These are phyloP conservation scores for Kryptolebias marmoratus DNA, from an alignment of 2,113 vertebrate genomes.

Conservation along the genomic window DNA sequence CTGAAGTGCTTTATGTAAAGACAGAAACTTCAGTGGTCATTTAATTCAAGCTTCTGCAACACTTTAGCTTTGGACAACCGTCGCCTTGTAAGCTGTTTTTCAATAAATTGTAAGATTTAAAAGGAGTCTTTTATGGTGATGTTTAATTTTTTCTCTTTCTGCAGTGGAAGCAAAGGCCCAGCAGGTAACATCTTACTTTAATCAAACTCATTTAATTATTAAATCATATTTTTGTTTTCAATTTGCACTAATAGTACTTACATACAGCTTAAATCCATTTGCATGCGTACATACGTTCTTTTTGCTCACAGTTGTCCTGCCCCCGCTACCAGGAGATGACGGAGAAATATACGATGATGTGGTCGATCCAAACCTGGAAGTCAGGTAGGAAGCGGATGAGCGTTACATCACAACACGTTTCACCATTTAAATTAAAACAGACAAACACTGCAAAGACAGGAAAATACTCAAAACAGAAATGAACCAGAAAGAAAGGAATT, in stretches of 20 bases:
- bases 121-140: constrained; percentile 16
- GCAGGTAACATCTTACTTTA: constrained; percentile 76
- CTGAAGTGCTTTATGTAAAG: background rate
- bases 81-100: too few species aligned
- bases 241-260: background rate
- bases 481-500: constrained; percentile 11
- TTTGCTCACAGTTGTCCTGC: constrained; percentile 77
- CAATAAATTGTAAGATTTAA: too few species aligned
- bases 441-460: background rate
- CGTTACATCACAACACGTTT: background rate
- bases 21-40: too few species aligned
- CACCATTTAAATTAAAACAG: background rate
- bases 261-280: too few species aligned
- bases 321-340: constrained; percentile 76
- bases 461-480: background rate
- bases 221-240: background rate
- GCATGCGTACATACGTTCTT: background rate
- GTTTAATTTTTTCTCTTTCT: constrained; percentile 44
- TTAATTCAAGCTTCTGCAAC: too few species aligned
- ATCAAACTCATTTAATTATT: background rate
- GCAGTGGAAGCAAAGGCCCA: constrained; percentile 70
- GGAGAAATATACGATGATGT: constrained; percentile 91
- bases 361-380: constrained; percentile 77
- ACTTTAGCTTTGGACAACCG: too few species aligned
- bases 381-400: constrained; percentile 75